A percentile compares a stretch with the other conserved stretches of the same genome.
Conservation (phyloP, 1,140 invertebrate species). For the Lucilia sericata region DNA sequence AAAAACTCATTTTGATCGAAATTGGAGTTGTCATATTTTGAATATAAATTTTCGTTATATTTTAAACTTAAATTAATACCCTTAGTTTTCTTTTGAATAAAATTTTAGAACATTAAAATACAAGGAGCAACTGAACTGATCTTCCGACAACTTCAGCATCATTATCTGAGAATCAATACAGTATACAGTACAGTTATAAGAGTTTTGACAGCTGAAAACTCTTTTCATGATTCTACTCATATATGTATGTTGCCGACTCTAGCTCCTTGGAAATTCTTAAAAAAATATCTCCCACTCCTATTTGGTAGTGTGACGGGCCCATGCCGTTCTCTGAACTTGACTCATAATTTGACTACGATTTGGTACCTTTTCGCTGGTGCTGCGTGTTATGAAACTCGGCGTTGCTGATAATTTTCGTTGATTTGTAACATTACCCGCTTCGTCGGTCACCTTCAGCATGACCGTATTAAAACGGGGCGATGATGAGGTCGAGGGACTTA, state of each 20-base stretch:
- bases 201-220: too few species aligned
- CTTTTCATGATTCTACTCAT: background rate
- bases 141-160: background rate
- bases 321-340: constrained; percentile 82
- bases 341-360: constrained; percentile 85
- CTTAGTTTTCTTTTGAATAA: background rate
- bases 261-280: background rate
- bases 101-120: constrained; percentile 5
- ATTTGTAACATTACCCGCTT: constrained; percentile 60
- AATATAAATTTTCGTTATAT: too few species aligned
- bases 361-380: constrained; percentile 86
- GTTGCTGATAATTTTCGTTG: constrained; percentile 65
- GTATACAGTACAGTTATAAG: too few species aligned
- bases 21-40: too few species aligned
- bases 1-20: too few species aligned
- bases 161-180: too few species aligned
- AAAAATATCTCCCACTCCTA: constrained; percentile 65
- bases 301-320: constrained; percentile 89
- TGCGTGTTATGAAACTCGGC: constrained; percentile 77
- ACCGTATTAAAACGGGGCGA: constrained; percentile 55
- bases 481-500: constrained; percentile 47
- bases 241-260: background rate
- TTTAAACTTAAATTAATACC: background rate
- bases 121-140: background rate
- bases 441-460: constrained; percentile 63